Base-by-base conservation (phyloP, 2,797 vertebrate species). In the Sciurus vulgaris region DNA sequence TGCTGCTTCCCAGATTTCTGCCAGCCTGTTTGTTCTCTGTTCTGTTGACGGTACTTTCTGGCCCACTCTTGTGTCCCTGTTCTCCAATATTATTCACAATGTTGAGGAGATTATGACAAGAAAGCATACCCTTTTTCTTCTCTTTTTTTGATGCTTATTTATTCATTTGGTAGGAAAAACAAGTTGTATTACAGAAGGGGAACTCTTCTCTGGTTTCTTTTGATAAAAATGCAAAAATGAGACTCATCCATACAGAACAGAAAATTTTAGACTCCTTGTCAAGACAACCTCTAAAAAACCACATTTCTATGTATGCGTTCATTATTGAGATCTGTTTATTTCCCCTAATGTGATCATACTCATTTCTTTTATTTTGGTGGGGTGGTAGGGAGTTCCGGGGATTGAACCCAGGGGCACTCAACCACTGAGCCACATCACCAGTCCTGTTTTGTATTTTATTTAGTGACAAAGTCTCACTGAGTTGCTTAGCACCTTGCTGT, bases 1-100 rank as follows among this genome's bases (percentile, higher is more conserved):
- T 89, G 86, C 63, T 76, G 76, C 86, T 82, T 77, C 30, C 83
- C 89, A 93, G 87, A 82, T 78, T 93, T 92, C 88, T 96, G 97
- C 78, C 93, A 96, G 76, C 51, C 77, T 95, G 86, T 93, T 97
- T 94, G 22, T 90, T 74, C 69, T 51, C 74, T 33, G 49, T 86
- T 87, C 86, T 94, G 74, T 49, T 59, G 91, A 88, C 63, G 91
- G 22, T 44, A 86, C 67, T 86, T 78, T 94, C 24, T 91, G 77
- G 56, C 26, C 22, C 5, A 59, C 11, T 84, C 28, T 83, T 38
- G n/a, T 28, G 44, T 82, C 81, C 89, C 74, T 35, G 24, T 78
- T 91, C 54, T 56, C 83, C 51, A 70, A 4, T 41, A 49, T 54
- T 65, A 22, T 51, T 86, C 51, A 91, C 14, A 95, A 77, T 28